These are phyloP conservation scores for Agrotis puta DNA, from an alignment of 2,888 invertebrate genomes.

Conservation along the genomic window DNA sequence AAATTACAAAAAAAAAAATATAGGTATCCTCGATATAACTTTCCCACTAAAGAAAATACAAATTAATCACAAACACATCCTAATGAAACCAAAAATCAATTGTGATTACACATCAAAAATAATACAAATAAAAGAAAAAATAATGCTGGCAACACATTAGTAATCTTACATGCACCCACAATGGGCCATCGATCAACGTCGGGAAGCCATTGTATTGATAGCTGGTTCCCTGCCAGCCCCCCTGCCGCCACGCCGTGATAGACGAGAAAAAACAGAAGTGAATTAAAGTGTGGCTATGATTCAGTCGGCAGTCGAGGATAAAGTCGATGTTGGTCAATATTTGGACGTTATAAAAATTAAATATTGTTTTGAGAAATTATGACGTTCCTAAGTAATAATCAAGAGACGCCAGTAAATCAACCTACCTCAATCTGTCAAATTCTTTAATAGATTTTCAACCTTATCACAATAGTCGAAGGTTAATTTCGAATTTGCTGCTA, in stretches of 20 bases:
- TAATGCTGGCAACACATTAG: conserved; percentile 53
- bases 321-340: neutral
- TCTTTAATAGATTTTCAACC: too few species aligned
- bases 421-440: too few species aligned
- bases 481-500: too few species aligned
- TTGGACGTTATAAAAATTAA: neutral
- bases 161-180: conserved; percentile 54
- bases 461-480: too few species aligned
- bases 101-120: conserved; percentile 38
- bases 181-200: conserved; percentile 70
- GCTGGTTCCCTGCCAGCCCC: conserved; percentile 63
- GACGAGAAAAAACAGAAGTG: conserved; percentile 42
- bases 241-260: conserved; percentile 48
- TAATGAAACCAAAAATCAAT: conserved; percentile 23
- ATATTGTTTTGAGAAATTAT: too few species aligned
- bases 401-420: too few species aligned
- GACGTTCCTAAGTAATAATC: neutral
- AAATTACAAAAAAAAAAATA: too few species aligned
- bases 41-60: too few species aligned
- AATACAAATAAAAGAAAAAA: conserved; percentile 37
- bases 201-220: conserved; percentile 67
- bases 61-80: neutral
- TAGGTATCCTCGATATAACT: too few species aligned
- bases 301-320: neutral
- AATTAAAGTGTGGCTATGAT: conserved; percentile 12